Evolutionary conservation across 1,140 invertebrate genomes (phyloP).

Genomic region (Camponotus vicinus): DNA sequence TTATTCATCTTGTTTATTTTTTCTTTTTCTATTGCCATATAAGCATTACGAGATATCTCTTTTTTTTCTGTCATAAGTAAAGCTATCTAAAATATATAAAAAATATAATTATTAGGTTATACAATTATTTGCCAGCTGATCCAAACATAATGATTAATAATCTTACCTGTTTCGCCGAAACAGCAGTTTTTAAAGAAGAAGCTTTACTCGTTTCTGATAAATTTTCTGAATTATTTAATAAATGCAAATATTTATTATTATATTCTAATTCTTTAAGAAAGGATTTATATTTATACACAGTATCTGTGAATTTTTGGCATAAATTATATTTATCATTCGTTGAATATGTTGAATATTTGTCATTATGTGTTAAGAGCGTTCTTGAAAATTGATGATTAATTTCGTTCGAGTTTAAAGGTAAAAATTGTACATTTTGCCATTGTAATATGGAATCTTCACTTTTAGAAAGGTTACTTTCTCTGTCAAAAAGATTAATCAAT

Average conservation of each 20-base stretch:
- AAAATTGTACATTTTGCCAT: constrained; percentile 3
- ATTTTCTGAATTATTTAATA: constrained; percentile 5
- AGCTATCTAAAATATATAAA: not conserved
- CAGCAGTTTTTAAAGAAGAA: constrained; percentile 9
- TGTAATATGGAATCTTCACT: constrained; percentile 59
- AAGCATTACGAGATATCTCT: not conserved
- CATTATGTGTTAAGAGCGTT: not conserved
- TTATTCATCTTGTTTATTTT: not conserved
- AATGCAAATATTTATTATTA: constrained; percentile 55
- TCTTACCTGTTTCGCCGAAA: constrained; percentile 46
- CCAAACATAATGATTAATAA: not conserved
- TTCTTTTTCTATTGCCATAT: not conserved
- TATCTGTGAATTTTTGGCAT: constrained; percentile 49
- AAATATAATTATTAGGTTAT: not conserved
- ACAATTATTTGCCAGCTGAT: not conserved
- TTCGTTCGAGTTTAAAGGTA: not conserved
- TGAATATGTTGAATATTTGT: not conserved
- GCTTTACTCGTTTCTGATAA: constrained; percentile 4
- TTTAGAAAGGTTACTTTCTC: constrained; percentile 44
- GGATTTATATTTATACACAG: constrained; percentile 60
- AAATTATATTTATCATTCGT: not conserved
- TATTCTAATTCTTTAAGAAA: constrained; percentile 58
- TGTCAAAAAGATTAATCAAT: constrained; percentile 58
- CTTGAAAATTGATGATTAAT: not conserved
- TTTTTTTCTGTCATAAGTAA: not conserved